Evolutionary conservation across 2,113 vertebrate species (phyloP).

Genomic region (Gasterosteus aculeatus): DNA sequence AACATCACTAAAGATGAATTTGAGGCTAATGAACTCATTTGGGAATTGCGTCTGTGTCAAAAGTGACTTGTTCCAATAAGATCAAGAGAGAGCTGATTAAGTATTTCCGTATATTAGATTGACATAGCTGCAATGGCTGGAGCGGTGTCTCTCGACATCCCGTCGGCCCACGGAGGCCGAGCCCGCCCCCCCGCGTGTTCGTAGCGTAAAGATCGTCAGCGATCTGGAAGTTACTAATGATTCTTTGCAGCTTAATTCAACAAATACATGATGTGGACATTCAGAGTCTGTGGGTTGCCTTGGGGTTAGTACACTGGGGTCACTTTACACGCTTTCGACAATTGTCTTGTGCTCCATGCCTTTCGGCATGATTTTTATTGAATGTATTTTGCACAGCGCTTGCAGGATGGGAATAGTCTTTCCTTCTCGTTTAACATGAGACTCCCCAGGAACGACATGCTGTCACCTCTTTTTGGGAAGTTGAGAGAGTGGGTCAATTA

Average conservation of each 20-base stretch:
- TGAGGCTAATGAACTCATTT: conserved; percentile 68
- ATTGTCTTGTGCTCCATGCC: conserved; percentile 26
- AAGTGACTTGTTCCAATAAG: conserved; percentile 67
- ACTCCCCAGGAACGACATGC: conserved; percentile 27
- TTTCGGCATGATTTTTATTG: conserved; percentile 14
- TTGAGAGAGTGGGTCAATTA: conserved; percentile 50
- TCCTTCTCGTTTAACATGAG: conserved; percentile 36
- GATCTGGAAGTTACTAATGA: conserved; percentile 20
- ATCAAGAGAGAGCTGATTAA: conserved; percentile 58
- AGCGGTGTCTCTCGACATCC: conserved; percentile 46
- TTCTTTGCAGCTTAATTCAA: conserved; percentile 19
- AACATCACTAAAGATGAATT: conserved; percentile 59
- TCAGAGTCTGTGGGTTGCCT: conserved; percentile 20
- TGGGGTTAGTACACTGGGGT: conserved; percentile 33
- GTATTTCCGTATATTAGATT: conserved; percentile 70
- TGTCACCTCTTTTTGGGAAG: conserved; percentile 41
- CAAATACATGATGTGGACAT: conserved; percentile 29
- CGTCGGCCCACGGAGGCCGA: conserved; percentile 31
- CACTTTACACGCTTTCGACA: conserved; percentile 42
- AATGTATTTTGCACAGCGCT: conserved; percentile 2
- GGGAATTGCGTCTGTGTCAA: conserved; percentile 69
- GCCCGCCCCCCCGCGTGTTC: conserved; percentile 1
- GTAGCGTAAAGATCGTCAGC: conserved; percentile 32
- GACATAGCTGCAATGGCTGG: conserved; percentile 35
- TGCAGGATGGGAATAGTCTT: conserved; percentile 48